Conservation (phyloP, 1,140 invertebrate genomes). For the Arion vulgaris region DNA sequence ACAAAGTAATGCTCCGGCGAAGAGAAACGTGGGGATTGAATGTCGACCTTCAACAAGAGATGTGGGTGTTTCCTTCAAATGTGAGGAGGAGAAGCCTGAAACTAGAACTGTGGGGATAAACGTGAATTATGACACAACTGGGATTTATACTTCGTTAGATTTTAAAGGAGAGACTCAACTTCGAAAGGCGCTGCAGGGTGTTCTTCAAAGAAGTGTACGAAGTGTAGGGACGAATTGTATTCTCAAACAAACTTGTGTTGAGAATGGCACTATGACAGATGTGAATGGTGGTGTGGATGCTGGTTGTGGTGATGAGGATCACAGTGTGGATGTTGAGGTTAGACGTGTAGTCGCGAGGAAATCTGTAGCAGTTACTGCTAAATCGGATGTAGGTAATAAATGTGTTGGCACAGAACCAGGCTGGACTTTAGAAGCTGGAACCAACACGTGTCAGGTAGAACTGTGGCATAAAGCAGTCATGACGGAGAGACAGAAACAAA, state of each 20-base stretch:
- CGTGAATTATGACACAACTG: conserved; percentile 61
- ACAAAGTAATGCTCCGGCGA: conserved; percentile 50
- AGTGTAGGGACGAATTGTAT: conserved; percentile 64
- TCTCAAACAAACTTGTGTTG: conserved; percentile 47
- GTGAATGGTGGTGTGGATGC: conserved; percentile 52
- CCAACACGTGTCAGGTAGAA: conserved; percentile 60
- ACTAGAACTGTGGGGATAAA: conserved; percentile 65
- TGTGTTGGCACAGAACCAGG: conserved; percentile 62
- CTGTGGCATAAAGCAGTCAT: conserved; percentile 63
- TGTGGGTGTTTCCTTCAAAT: conserved; percentile 66
- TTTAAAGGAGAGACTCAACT: conserved; percentile 67
- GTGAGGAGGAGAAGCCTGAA: conserved; percentile 66
- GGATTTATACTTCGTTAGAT: conserved; percentile 55
- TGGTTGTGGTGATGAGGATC: conserved; percentile 55
- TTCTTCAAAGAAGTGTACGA: conserved; percentile 64
- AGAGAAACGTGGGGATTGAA: conserved; percentile 79
- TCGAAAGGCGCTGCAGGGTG: conserved; percentile 58
- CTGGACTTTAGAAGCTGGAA: conserved; percentile 62
- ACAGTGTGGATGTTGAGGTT: conserved; percentile 65
- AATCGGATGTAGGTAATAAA: conserved; percentile 56
- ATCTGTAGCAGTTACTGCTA: conserved; percentile 58
- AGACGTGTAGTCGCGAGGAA: conserved; percentile 50
- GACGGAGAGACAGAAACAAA: conserved; percentile 59
- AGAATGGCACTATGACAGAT: conserved; percentile 50
- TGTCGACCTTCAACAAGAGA: conserved; percentile 79